phyloP scores from a whole-genome alignment of 2,888 invertebrate species.

The Mythimna pallens region DNA sequence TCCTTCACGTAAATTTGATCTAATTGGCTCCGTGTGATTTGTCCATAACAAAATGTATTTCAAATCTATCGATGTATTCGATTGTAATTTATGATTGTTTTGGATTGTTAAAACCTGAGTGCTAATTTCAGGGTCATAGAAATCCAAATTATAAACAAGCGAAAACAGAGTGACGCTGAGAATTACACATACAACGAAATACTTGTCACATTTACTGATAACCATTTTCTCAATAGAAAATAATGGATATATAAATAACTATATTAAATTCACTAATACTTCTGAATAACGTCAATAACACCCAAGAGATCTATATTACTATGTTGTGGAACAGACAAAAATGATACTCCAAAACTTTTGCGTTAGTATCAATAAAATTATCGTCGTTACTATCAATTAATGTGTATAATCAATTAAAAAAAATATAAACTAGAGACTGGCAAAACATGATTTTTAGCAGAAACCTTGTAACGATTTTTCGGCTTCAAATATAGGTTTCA shows the following conservation, averaged over 20 bases:
- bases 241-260: not conserved
- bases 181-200: constrained; percentile 27
- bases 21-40: constrained; percentile 68
- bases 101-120: not conserved
- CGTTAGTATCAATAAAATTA: constrained; percentile 2
- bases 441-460: not conserved
- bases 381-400: not conserved
- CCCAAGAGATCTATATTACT: not conserved
- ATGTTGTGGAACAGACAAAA: not conserved
- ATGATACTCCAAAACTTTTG: too few relatives aligned
- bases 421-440: not conserved
- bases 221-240: constrained; percentile 11
- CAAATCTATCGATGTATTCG: constrained; percentile 31
- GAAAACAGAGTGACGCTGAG: constrained; percentile 28
- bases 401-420: not conserved
- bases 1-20: constrained; percentile 69
- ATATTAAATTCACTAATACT: not conserved
- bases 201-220: constrained; percentile 21
- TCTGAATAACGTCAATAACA: not conserved
- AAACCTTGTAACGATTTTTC: not conserved
- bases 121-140: constrained; percentile 3
- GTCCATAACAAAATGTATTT: constrained; percentile 80
- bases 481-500: not conserved
- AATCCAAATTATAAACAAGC: constrained; percentile 25
- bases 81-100: not conserved